Conservation (phyloP, 2,888 invertebrate species). For the Eupithecia insigniata region DNA sequence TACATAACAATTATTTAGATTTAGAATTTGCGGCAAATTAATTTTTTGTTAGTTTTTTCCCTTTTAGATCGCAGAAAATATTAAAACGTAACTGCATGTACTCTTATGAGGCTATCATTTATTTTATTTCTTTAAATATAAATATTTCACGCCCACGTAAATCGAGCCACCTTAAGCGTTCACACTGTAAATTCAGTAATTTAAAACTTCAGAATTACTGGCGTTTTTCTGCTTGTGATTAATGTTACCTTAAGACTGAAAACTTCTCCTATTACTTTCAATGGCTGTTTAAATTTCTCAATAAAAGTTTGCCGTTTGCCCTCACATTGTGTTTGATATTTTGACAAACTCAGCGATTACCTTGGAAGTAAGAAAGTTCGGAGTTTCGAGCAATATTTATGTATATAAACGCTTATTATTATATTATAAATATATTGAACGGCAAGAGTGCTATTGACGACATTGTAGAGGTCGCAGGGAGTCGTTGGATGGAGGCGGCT, state of each 20-base stretch:
- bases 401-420: slow-evolving; percentile 56
- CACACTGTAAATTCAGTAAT: slow-evolving; percentile 55
- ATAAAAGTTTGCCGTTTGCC: slow-evolving; percentile 63
- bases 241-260: slow-evolving; percentile 55
- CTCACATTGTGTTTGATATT: slow-evolving; percentile 67
- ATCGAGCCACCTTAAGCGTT: background rate
- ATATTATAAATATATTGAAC: no score
- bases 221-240: slow-evolving; percentile 60
- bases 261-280: slow-evolving; percentile 72
- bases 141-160: background rate
- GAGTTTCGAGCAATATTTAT: slow-evolving; percentile 46
- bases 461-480: no score
- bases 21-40: no score
- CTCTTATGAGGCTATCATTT: no score
- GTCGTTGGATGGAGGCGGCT: no score
- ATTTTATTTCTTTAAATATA: background rate
- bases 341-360: slow-evolving; percentile 59
- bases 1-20: no score
- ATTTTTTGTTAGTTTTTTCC: no score
- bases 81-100: background rate
- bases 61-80: background rate
- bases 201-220: slow-evolving; percentile 61
- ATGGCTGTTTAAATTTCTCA: slow-evolving; percentile 73
- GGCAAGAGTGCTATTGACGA: background rate
- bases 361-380: slow-evolving; percentile 47